phyloP scores from a whole-genome alignment of 2,888 invertebrate genomes.

The Germaria angustata region DNA sequence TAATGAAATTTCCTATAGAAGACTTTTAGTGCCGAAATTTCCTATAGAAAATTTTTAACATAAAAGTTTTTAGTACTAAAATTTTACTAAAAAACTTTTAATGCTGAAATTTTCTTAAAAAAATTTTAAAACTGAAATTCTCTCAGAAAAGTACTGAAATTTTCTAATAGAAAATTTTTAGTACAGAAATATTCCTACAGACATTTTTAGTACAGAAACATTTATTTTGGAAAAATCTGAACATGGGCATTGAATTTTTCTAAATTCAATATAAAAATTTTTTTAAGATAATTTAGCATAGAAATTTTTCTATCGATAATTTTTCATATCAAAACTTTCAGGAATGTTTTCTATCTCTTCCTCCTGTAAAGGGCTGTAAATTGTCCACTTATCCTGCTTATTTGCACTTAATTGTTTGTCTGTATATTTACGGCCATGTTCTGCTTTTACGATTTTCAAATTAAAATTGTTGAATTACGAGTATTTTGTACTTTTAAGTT shows the following conservation, averaged over 20 bases:
- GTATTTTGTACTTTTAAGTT: constrained; percentile 40
- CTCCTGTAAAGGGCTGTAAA: neutral
- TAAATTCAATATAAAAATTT: too few species aligned
- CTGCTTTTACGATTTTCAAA: constrained; percentile 9
- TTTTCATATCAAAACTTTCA: too few species aligned
- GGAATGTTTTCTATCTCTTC: neutral
- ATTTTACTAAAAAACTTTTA: neutral
- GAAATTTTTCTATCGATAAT: neutral
- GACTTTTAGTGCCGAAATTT: too few species aligned
- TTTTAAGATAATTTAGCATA: too few species aligned
- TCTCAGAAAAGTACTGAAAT: too few species aligned
- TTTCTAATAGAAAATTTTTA: neutral
- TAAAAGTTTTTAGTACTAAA: neutral
- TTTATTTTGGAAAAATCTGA: too few species aligned
- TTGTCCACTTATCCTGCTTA: neutral
- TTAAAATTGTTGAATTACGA: constrained; percentile 34
- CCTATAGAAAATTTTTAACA: neutral
- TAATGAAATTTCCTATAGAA: too few species aligned
- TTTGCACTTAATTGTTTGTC: neutral
- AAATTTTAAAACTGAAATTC: neutral
- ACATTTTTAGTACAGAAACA: neutral
- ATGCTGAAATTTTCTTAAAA: neutral
- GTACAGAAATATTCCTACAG: neutral
- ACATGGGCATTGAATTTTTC: too few species aligned
- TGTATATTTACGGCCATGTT: neutral